phyloP scores from a whole-genome alignment of 2,113 vertebrate genomes.

The Aptenodytes forsteri region DNA sequence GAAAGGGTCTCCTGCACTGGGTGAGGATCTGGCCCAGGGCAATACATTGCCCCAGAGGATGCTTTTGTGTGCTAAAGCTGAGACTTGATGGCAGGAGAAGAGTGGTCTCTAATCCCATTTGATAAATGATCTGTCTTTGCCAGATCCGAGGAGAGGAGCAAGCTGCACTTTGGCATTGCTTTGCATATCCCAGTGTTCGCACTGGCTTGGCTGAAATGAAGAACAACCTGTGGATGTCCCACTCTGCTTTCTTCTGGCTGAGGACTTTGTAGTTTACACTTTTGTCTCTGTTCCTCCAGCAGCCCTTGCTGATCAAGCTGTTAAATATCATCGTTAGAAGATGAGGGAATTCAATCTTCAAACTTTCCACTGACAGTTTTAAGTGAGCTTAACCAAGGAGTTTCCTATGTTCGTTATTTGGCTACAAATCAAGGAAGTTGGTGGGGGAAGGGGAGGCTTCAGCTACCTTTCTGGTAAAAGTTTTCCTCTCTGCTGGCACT shows the following conservation, averaged over 20 bases:
- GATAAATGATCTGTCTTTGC: neutral
- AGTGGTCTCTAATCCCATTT: neutral
- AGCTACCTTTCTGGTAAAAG: neutral
- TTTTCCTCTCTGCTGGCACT: neutral
- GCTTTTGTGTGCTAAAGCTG: neutral
- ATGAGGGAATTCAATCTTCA: slow-evolving; percentile 15
- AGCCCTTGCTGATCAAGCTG: neutral
- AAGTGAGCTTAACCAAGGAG: slow-evolving; percentile 16
- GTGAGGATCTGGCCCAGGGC: neutral
- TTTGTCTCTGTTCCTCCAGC: neutral
- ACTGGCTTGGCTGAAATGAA: neutral
- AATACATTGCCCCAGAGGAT: neutral
- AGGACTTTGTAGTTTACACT: neutral
- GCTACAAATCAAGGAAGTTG: neutral
- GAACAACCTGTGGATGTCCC: neutral
- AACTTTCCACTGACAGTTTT: slow-evolving; percentile 31
- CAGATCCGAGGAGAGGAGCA: neutral
- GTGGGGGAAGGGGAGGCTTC: neutral
- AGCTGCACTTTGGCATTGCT: neutral
- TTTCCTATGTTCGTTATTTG: slow-evolving; percentile 14
- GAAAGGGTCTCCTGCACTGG: neutral
- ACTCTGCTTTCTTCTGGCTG: neutral
- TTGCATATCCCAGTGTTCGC: neutral
- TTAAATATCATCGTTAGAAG: neutral
- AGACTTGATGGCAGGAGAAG: neutral